Evolutionary conservation across 2,797 vertebrate species (phyloP), one percentile per base, ranked within the genome.

Genomic region (Clamator glandarius): DNA sequence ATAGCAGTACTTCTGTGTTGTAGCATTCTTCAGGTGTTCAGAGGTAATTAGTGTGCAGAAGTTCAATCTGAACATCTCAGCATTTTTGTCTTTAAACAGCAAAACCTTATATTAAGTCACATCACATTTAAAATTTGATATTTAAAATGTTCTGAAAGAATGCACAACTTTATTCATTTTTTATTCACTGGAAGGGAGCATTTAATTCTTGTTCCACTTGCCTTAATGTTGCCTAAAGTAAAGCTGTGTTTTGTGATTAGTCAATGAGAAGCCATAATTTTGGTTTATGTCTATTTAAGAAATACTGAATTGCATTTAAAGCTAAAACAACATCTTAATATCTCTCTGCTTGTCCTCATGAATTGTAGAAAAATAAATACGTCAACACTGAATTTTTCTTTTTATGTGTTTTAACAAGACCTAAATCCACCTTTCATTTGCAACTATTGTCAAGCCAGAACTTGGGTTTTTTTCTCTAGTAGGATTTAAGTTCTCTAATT

Each of bases 181-280:
- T 91, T 83, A 10, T 80, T 92, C 68, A 31, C 35, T 70, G 73
- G 63, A 73, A 89, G 42, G 52, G 50, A 64, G 16, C 36, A 19
- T 80, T 92, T 86, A 29, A 57, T 84, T 84, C 61, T 90, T 81
- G 8, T 78, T 95, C 39, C 48, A n/a, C 66, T 25, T 61, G n/a
- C 42, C 85, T 89, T 63, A 42, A 61, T 85, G 35, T 54, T 78
- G 29, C 46, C 57, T 91, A 39, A 91, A 92, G 72, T 68, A 92
- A 85, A 87, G 55, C 79, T 80, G 31, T 77, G 52, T 82, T 92
- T 89, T 91, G 57, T 89, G 61, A 68, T 85, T 89, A 83, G 82
- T 89, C 89, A 87, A 48, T 35, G 84, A 46, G 41, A 85, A 95
- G 19, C 61, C 87, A 4, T 80, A 70, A 80, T 90, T 95, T 90